These are phyloP conservation scores for Montipora capricornis DNA, from an alignment of 64 coral and sea anemone species.

Conservation along the genomic window DNA sequence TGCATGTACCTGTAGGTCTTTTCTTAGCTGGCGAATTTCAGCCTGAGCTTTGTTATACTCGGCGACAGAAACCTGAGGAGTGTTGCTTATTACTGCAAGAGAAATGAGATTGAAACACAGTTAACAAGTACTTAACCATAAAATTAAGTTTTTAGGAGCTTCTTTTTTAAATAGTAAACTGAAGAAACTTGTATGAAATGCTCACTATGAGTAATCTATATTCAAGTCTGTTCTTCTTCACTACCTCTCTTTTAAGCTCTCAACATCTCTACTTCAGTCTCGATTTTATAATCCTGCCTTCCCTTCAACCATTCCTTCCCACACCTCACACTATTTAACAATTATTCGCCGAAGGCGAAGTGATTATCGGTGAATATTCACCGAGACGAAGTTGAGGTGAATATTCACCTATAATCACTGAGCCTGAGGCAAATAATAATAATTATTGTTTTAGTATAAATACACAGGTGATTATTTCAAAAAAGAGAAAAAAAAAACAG, in stretches of 20 bases:
- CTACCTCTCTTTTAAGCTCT: too few relatives aligned
- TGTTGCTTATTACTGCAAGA: constrained; percentile 62
- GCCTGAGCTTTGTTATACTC: constrained; percentile 82
- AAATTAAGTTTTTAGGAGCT: neutral
- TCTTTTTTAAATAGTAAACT: neutral
- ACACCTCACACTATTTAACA: neutral
- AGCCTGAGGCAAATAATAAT: too few relatives aligned
- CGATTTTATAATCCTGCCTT: neutral
- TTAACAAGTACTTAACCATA: neutral
- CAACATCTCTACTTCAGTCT: too few relatives aligned
- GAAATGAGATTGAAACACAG: neutral
- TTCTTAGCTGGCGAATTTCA: constrained; percentile 74
- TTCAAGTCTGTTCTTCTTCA: neutral
- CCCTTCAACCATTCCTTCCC: neutral
- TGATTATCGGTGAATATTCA: too few relatives aligned
- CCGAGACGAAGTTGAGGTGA: too few relatives aligned
- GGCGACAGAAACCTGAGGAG: constrained; percentile 77
- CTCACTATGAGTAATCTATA: too few relatives aligned
- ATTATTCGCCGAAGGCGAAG: too few relatives aligned
- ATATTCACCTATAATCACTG: too few relatives aligned
- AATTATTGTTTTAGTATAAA: too few relatives aligned
- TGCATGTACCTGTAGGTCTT: constrained; percentile 61
- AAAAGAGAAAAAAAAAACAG: too few relatives aligned
- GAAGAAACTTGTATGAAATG: neutral
- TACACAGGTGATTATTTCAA: too few relatives aligned